Evolutionary conservation across 2,888 invertebrate genomes (phyloP).

Genomic region (Chydorus sphaericus): DNA sequence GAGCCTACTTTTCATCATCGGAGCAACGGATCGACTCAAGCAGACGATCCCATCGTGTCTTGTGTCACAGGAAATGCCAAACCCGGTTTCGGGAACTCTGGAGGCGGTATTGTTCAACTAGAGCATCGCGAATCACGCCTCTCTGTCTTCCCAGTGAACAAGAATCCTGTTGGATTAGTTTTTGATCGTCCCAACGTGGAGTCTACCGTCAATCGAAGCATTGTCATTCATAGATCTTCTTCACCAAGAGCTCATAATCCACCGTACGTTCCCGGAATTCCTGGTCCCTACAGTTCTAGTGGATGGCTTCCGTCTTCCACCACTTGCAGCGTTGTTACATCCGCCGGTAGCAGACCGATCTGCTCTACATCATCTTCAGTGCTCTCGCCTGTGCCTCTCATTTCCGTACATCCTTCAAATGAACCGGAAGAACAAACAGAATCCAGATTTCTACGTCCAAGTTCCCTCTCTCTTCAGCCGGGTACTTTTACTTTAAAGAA

Average conservation of each 20-base stretch:
- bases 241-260: too few species aligned
- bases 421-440: not conserved
- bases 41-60: too few species aligned
- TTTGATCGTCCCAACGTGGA: too few species aligned
- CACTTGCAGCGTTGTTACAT: too few species aligned
- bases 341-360: conserved; percentile 22
- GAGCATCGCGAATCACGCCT: conserved; percentile 15
- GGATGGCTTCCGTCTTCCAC: conserved; percentile 7
- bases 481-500: conserved; percentile 67
- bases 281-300: conserved; percentile 26
- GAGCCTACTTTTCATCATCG: not conserved
- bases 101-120: conserved; percentile 51
- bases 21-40: not conserved
- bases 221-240: conserved; percentile 6
- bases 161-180: not conserved
- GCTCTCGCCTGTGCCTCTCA: conserved; percentile 23
- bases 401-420: conserved; percentile 7
- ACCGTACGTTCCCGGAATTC: conserved; percentile 26
- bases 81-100: conserved; percentile 65
- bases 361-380: too few species aligned
- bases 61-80: conserved; percentile 30
- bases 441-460: conserved; percentile 60
- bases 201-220: not conserved
- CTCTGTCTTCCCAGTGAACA: conserved; percentile 9
- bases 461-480: conserved; percentile 66